Evolutionary conservation across 2,888 invertebrate genomes (phyloP).

Genomic region (Nephrotoma flavescens): DNA sequence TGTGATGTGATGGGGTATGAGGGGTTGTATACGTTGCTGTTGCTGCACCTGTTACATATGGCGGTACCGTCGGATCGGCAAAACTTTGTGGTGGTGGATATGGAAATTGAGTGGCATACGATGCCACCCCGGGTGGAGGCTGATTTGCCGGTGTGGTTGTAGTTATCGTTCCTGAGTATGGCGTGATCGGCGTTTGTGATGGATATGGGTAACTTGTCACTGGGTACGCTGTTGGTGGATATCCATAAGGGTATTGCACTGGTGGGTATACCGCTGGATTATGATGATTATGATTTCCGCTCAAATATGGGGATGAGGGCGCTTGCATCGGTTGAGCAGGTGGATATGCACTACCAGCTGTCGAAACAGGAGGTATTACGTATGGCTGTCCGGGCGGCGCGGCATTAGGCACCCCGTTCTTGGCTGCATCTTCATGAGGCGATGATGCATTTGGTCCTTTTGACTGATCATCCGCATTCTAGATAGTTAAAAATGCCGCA

Average conservation of each 20-base stretch:
- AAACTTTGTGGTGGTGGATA: conserved; percentile 1
- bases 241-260: not conserved
- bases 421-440: not conserved
- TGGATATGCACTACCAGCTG: not conserved
- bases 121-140: not conserved
- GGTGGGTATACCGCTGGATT: not conserved
- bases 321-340: not conserved
- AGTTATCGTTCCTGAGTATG: not conserved
- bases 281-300: not conserved
- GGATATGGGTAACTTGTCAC: not conserved
- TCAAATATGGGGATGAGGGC: not conserved
- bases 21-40: not conserved
- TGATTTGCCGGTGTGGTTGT: not conserved
- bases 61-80: not conserved
- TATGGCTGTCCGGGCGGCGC: not conserved
- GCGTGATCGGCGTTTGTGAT: not conserved
- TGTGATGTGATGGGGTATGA: not conserved
- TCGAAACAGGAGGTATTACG: not conserved
- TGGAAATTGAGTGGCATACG: not conserved
- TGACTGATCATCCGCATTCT: not conserved
- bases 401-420: not conserved
- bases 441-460: not conserved
- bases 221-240: not conserved
- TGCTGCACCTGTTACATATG: not conserved
- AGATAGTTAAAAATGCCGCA: not conserved